phyloP scores from a whole-genome alignment of 2,113 vertebrate species.

The Menura novaehollandiae region DNA sequence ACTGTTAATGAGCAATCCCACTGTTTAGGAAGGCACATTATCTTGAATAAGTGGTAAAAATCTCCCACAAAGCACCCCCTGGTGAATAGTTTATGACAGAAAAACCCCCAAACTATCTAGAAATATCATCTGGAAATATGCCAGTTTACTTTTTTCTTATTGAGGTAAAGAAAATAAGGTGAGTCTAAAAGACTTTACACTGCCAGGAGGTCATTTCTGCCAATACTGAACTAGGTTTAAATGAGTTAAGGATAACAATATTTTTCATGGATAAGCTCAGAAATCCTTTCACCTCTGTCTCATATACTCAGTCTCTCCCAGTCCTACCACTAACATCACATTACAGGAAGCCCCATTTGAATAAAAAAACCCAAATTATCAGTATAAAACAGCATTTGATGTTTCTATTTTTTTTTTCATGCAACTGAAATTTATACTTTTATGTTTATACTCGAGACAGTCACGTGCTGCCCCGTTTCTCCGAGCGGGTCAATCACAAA shows the following conservation, averaged over 20 bases:
- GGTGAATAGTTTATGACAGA: not conserved
- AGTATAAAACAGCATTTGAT: not conserved
- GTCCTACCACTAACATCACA: not conserved
- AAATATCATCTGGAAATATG: not conserved
- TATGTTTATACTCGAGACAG: not conserved
- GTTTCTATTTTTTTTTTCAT: not conserved
- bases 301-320: too few relatives aligned
- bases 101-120: not conserved
- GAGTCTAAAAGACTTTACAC: not conserved
- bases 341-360: not conserved
- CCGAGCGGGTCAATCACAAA: not conserved
- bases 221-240: too few relatives aligned
- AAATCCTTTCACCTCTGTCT: too few relatives aligned
- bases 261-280: too few relatives aligned
- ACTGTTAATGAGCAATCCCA: not conserved
- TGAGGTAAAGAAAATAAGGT: not conserved
- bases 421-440: not conserved
- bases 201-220: not conserved
- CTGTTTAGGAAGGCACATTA: not conserved
- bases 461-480: not conserved
- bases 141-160: not conserved
- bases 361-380: not conserved
- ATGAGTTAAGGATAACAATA: too few relatives aligned
- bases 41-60: not conserved
- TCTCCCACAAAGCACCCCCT: not conserved